Evolutionary conservation across 2,113 vertebrate species (phyloP).

Genomic region (Antigone vipio): DNA sequence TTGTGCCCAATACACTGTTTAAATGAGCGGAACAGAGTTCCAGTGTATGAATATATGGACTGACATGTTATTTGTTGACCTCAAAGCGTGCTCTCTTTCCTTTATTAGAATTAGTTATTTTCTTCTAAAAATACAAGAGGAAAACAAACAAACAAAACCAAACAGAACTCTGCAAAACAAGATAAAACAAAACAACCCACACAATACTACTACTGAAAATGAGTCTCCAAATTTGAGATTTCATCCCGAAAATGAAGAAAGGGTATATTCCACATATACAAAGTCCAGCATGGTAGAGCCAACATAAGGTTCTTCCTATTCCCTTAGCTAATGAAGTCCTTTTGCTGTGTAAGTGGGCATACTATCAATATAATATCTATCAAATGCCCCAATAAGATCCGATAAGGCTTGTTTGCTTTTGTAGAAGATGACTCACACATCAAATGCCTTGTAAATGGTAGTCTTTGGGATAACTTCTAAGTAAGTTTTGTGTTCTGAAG

Average conservation of each 20-base stretch:
- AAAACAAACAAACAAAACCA: not conserved
- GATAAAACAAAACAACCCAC: not conserved
- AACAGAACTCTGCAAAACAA: not conserved
- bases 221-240: not conserved
- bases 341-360: not conserved
- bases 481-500: not conserved
- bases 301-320: not conserved
- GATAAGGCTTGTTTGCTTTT: not conserved
- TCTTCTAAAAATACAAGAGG: not conserved
- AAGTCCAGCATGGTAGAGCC: not conserved
- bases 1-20: not conserved
- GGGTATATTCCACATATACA: not conserved
- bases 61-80: not conserved
- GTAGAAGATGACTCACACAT: not conserved
- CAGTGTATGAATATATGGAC: not conserved
- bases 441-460: not conserved
- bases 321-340: not conserved
- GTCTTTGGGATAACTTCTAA: not conserved
- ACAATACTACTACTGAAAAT: not conserved
- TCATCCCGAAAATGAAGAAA: not conserved
- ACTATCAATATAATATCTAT: not conserved
- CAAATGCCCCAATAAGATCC: not conserved
- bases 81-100: not conserved
- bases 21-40: not conserved
- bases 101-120: not conserved